These are phyloP conservation scores for Nylanderia fulva DNA, from an alignment of 1,140 invertebrate species.

Conservation along the genomic window DNA sequence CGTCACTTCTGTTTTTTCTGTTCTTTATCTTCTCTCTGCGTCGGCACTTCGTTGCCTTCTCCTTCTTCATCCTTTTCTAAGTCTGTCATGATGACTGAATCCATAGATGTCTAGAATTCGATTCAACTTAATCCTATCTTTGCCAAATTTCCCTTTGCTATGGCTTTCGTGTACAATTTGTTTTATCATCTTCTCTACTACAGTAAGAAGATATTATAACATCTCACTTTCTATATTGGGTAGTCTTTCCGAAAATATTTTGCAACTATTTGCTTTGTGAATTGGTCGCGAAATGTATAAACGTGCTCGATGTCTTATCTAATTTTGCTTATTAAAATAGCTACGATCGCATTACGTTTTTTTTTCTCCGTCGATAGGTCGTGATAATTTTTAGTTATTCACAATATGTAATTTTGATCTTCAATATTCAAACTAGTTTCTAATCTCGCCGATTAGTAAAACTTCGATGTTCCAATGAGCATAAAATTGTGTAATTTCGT, in stretches of 20 bases:
- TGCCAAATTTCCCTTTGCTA: background rate
- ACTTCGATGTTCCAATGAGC: background rate
- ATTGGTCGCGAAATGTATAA: background rate
- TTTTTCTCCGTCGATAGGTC: background rate
- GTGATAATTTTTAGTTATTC: background rate
- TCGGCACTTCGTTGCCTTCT: background rate
- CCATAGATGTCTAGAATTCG: constrained; percentile 36
- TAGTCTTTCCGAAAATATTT: background rate
- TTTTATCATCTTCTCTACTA: too few relatives aligned
- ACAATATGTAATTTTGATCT: too few relatives aligned
- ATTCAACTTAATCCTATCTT: constrained; percentile 17
- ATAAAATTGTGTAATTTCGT: too few relatives aligned
- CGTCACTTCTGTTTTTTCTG: background rate
- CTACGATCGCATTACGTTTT: background rate
- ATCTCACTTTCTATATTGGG: background rate
- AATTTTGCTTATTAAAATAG: background rate
- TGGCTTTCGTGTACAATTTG: too few relatives aligned
- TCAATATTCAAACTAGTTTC: background rate
- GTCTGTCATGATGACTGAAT: constrained; percentile 38
- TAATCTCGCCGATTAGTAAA: background rate
- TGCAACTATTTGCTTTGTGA: background rate
- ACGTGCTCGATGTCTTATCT: background rate
- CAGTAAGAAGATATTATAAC: too few relatives aligned
- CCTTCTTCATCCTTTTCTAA: background rate
- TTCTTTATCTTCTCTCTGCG: background rate